These are phyloP conservation scores for Listronotus oregonensis DNA, from an alignment of 1,140 invertebrate species.

Conservation along the genomic window DNA sequence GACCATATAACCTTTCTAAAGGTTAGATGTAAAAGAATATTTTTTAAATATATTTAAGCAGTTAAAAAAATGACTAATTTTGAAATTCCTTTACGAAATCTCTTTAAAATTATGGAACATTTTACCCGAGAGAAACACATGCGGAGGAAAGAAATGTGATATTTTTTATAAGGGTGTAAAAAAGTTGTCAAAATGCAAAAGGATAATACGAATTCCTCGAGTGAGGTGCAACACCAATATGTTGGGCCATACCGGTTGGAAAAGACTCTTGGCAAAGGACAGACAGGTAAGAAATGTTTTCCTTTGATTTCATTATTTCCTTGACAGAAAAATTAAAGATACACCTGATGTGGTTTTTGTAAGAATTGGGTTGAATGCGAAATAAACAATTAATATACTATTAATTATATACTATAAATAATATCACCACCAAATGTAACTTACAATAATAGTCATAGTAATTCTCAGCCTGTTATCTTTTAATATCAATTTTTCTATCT, in stretches of 20 bases:
- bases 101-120: neutral
- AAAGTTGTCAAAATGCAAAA: constrained; percentile 51
- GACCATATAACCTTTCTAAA: neutral
- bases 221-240: constrained; percentile 82
- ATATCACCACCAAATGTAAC: no score
- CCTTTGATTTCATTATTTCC: no score
- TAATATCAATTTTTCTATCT: no score
- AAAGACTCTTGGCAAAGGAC: constrained; percentile 98
- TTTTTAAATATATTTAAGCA: no score
- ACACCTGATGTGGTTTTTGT: no score
- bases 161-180: constrained; percentile 15
- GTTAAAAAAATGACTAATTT: constrained; percentile 3
- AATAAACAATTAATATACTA: no score
- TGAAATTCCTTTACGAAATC: neutral
- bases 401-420: no score
- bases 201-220: constrained; percentile 47
- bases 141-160: constrained; percentile 23
- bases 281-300: constrained; percentile 80
- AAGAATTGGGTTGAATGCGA: no score
- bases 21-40: neutral
- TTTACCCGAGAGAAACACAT: neutral
- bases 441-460: no score
- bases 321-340: no score
- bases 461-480: no score
- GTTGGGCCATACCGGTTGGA: constrained; percentile 98